Percentiles rank a stretch among this genome's conserved stretches.
phyloP scores from a whole-genome alignment of 2,888 invertebrate genomes.

The Syrphus vitripennis region DNA sequence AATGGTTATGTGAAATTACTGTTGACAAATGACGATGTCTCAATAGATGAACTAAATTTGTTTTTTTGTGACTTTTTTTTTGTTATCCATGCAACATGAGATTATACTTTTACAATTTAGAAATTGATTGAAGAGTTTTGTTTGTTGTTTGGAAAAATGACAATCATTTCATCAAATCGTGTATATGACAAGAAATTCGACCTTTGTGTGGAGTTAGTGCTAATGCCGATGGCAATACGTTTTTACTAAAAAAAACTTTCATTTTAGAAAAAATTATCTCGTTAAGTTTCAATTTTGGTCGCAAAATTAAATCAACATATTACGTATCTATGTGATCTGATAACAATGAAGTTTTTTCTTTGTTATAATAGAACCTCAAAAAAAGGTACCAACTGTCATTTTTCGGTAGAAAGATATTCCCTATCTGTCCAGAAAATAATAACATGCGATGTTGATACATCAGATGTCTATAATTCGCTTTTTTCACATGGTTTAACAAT shows the following conservation, averaged over 20 bases:
- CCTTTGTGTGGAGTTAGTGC: background rate
- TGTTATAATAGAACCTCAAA: no score
- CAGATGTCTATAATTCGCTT: no score
- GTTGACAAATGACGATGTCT: slow-evolving; percentile 21
- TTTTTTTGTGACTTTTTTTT: background rate
- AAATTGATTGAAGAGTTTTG: background rate
- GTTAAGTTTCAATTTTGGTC: background rate
- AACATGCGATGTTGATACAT: no score
- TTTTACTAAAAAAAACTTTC: background rate
- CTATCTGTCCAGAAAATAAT: no score
- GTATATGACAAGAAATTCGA: background rate
- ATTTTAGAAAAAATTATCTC: background rate
- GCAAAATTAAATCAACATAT: background rate
- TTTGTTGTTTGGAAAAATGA: background rate
- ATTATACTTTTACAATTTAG: slow-evolving; percentile 1
- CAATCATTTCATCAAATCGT: background rate
- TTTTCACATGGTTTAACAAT: no score
- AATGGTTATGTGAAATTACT: slow-evolving; percentile 9
- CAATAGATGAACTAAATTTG: background rate
- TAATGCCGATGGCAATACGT: background rate
- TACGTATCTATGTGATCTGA: no score
- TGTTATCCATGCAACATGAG: background rate
- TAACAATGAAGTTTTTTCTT: no score
- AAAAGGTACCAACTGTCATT: no score
- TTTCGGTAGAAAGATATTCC: no score